Evolutionary conservation across 37 sponge, comb jelly and placozoan genomes (phyloP).

Genomic region (Cliona cf. orientalis): DNA sequence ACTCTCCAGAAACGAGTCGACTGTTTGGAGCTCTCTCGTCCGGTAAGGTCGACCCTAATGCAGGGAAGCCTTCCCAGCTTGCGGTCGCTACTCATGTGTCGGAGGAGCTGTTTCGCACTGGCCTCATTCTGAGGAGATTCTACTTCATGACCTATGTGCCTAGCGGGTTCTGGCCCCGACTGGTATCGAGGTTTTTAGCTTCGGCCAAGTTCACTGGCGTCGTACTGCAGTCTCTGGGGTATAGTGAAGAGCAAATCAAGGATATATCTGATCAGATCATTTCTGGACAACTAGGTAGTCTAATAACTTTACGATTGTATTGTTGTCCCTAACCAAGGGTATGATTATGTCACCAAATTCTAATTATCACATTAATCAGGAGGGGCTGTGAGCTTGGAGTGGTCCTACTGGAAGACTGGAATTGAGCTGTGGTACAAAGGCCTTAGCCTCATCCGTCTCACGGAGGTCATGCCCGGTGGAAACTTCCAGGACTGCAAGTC

Average conservation of each 20-base stretch:
- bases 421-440: conserved; percentile 89
- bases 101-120: conserved; percentile 54
- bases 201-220: conserved; percentile 35
- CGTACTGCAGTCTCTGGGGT: conserved; percentile 55
- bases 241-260: conserved; percentile 30
- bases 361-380: no score
- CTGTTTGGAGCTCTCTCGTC: conserved; percentile 9
- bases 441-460: conserved; percentile 66
- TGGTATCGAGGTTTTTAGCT: conserved; percentile 82
- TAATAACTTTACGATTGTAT: no score
- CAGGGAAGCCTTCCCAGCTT: conserved; percentile 14
- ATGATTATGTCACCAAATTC: no score
- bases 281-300: conserved; percentile 2
- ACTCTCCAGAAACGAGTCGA: conserved; percentile 7
- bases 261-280: conserved; percentile 22
- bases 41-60: not conserved
- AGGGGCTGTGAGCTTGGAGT: conserved; percentile 46
- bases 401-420: conserved; percentile 95
- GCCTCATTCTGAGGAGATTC: conserved; percentile 79
- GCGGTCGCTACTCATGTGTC: conserved; percentile 21
- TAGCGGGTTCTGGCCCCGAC: conserved; percentile 93
- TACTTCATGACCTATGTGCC: conserved; percentile 94
- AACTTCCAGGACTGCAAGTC: conserved; percentile 57
- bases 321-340: no score
- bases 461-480: conserved; percentile 68